phyloP scores from a whole-genome alignment of 1,140 invertebrate genomes.

The Cydia splendana region DNA sequence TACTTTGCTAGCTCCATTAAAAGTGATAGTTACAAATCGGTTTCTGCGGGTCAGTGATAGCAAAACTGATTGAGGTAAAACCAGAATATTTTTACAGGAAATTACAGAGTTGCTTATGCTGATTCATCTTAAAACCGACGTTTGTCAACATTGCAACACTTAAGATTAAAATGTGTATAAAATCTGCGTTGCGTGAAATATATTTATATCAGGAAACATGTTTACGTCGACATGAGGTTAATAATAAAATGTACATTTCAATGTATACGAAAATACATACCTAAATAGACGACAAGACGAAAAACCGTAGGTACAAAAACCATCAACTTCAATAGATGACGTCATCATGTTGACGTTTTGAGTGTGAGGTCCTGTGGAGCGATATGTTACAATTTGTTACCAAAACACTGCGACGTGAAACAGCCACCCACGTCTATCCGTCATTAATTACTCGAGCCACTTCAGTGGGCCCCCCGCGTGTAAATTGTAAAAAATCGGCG shows the following conservation, averaged over 20 bases:
- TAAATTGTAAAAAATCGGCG: constrained; percentile 51
- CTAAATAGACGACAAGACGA: no score
- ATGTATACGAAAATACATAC: no score
- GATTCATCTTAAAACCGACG: constrained; percentile 38
- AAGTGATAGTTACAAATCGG: constrained; percentile 73
- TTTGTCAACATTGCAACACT: constrained; percentile 36
- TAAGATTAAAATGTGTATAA: background rate
- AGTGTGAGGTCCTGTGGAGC: constrained; percentile 68
- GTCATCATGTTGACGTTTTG: constrained; percentile 60
- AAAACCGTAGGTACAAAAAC: background rate
- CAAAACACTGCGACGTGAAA: constrained; percentile 73
- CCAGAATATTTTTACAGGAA: constrained; percentile 41
- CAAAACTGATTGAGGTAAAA: constrained; percentile 31
- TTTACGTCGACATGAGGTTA: no score
- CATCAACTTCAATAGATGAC: constrained; percentile 48
- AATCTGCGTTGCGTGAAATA: no score
- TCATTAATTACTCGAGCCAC: constrained; percentile 74
- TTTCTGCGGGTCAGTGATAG: constrained; percentile 43
- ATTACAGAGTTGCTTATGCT: constrained; percentile 35
- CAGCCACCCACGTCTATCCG: constrained; percentile 60
- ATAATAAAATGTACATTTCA: no score
- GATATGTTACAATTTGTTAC: constrained; percentile 75
- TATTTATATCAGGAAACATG: no score
- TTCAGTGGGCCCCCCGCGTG: constrained; percentile 68
- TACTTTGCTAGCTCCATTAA: constrained; percentile 71